These are phyloP conservation scores for Pelobates fuscus DNA, from an alignment of 2,113 vertebrate genomes.

Conservation along the genomic window DNA sequence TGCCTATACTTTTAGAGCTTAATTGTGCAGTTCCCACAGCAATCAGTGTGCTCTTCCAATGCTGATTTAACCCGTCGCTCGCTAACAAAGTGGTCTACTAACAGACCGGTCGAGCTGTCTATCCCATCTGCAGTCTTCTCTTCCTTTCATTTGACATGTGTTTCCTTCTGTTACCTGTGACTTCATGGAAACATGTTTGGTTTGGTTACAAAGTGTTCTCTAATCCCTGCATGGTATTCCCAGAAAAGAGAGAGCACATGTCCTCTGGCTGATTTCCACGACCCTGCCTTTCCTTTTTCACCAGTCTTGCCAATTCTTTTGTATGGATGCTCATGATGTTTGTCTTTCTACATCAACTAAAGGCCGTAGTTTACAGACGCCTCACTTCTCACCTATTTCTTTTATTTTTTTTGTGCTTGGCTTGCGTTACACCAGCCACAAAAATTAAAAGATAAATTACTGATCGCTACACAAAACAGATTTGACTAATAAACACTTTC, in stretches of 20 bases:
- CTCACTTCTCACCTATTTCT: no score
- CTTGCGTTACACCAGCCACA: no score
- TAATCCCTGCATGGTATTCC: conserved; percentile 32
- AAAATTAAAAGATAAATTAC: no score
- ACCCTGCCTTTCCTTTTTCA: conserved; percentile 25
- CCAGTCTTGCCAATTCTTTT: neutral
- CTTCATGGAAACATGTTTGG: conserved; percentile 43
- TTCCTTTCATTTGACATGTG: conserved; percentile 72
- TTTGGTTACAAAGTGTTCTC: conserved; percentile 37
- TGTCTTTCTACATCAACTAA: no score
- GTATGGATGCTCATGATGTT: neutral
- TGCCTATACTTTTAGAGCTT: neutral
- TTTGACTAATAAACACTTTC: no score
- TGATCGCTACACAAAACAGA: no score
- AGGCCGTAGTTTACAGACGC: no score
- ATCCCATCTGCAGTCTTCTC: conserved; percentile 21
- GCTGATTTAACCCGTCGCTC: conserved; percentile 27
- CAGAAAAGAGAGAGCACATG: conserved; percentile 39
- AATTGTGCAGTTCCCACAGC: conserved; percentile 1
- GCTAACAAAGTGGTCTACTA: neutral
- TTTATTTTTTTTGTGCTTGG: no score
- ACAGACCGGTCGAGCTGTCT: conserved; percentile 27
- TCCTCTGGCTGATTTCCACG: neutral
- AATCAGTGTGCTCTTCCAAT: conserved; percentile 11
- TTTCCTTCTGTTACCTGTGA: conserved; percentile 68